These are phyloP conservation scores for Prolemur simus DNA, from an alignment of 2,113 vertebrate genomes.

Conservation along the genomic window DNA sequence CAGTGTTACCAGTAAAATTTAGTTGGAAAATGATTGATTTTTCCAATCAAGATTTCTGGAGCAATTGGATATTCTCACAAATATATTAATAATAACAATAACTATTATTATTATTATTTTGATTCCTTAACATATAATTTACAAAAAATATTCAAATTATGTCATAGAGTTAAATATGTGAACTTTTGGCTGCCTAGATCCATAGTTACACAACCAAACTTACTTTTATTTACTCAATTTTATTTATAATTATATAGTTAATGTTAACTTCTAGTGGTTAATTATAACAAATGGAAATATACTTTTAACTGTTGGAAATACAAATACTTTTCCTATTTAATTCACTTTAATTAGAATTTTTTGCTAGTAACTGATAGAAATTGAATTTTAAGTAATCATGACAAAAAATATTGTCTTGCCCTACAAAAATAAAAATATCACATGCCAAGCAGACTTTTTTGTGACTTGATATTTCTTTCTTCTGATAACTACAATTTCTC, in stretches of 20 bases:
- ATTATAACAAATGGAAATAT: not conserved
- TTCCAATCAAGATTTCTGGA: not conserved
- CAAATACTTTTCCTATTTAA: not conserved
- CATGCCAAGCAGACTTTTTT: not conserved
- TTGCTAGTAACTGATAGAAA: not conserved
- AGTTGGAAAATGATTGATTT: not conserved
- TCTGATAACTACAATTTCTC: not conserved
- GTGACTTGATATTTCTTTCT: not conserved
- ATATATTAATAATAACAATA: too few species aligned
- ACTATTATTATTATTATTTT: not conserved
- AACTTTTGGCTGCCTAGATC: not conserved
- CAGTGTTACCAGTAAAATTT: fast-evolving
- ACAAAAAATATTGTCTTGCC: not conserved
- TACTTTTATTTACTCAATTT: not conserved
- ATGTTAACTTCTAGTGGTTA: not conserved
- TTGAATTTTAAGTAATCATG: not conserved
- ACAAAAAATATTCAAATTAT: not conserved
- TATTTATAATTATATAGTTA: not conserved
- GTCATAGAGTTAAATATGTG: not conserved
- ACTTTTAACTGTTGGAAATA: not conserved
- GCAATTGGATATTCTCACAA: not conserved
- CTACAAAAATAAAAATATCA: not conserved
- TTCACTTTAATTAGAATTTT: not conserved
- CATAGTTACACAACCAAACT: not conserved
- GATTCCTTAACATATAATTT: not conserved